Evolutionary conservation across 2,888 invertebrate genomes (phyloP).

Genomic region (Leucania comma): DNA sequence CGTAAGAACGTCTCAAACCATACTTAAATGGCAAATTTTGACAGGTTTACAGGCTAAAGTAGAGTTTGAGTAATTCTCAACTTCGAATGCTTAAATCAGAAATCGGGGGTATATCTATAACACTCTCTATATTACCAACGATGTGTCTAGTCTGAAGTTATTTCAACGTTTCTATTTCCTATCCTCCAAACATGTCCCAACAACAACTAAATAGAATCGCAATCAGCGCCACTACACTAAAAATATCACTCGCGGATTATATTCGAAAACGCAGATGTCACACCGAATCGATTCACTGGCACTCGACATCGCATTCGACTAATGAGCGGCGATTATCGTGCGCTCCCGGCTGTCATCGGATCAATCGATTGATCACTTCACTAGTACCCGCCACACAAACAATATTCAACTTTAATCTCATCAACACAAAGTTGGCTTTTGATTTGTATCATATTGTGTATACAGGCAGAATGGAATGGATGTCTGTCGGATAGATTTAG

Average conservation of each 20-base stretch:
- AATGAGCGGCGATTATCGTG: conserved; percentile 84
- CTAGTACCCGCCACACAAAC: conserved; percentile 41
- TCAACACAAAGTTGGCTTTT: conserved; percentile 44
- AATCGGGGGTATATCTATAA: too few species aligned
- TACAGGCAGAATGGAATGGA: conserved; percentile 69
- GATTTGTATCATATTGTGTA: conserved; percentile 47
- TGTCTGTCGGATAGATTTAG: conserved; percentile 84
- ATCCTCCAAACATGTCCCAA: not conserved
- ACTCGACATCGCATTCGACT: conserved; percentile 71
- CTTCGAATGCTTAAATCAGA: too few species aligned
- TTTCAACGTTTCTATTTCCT: not conserved
- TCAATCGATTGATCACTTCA: conserved; percentile 79
- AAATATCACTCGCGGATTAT: conserved; percentile 66
- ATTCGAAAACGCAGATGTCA: conserved; percentile 71
- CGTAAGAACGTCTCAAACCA: too few species aligned
- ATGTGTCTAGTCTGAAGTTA: too few species aligned
- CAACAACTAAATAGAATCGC: conserved; percentile 53
- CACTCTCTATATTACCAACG: too few species aligned
- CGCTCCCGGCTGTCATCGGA: conserved; percentile 82
- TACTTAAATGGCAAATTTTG: too few species aligned
- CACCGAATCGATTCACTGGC: conserved; percentile 74
- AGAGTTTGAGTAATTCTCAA: too few species aligned
- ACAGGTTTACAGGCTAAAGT: too few species aligned
- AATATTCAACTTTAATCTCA: conserved; percentile 54
- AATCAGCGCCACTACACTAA: conserved; percentile 63